Percentiles rank a stretch among this genome's conserved stretches.
Evolutionary conservation across 2,888 invertebrate genomes (phyloP).

Genomic region (Nesidiocoris tenuis): DNA sequence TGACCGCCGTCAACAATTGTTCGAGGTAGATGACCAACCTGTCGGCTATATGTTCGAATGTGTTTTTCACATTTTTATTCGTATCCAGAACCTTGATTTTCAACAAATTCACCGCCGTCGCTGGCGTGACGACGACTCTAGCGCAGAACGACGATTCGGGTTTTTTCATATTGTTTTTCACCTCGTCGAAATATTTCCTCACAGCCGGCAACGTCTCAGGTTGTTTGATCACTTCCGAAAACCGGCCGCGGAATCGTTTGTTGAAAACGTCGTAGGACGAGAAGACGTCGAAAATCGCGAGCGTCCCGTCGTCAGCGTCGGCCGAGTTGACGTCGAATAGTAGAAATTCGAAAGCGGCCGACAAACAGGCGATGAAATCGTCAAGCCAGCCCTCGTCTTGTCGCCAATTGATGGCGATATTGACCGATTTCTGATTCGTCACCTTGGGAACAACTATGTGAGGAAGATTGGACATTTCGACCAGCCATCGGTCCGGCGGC

Average conservation of each 20-base stretch:
- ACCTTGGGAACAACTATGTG: no score
- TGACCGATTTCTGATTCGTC: no score
- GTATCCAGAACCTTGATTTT: not conserved
- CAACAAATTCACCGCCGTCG: not conserved
- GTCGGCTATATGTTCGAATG: not conserved
- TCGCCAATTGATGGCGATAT: no score
- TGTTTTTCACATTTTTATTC: not conserved
- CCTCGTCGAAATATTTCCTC: not conserved
- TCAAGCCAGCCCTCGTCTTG: not conserved
- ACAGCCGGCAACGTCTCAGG: not conserved
- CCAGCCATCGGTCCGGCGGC: conserved; percentile 25
- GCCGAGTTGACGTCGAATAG: not conserved
- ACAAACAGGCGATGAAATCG: conserved; percentile 6
- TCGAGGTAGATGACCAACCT: not conserved
- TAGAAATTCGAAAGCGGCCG: conserved; percentile 7
- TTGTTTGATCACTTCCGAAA: not conserved
- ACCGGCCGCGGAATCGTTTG: not conserved
- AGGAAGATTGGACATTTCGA: not conserved
- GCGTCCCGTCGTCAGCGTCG: not conserved
- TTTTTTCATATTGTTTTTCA: not conserved
- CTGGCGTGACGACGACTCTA: not conserved
- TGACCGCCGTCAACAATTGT: not conserved
- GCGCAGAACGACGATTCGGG: conserved; percentile 15
- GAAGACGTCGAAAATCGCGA: not conserved
- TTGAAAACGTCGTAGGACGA: conserved; percentile 11